Evolutionary conservation across 2,113 vertebrate species (phyloP).

Genomic region (Verasper variegatus): DNA sequence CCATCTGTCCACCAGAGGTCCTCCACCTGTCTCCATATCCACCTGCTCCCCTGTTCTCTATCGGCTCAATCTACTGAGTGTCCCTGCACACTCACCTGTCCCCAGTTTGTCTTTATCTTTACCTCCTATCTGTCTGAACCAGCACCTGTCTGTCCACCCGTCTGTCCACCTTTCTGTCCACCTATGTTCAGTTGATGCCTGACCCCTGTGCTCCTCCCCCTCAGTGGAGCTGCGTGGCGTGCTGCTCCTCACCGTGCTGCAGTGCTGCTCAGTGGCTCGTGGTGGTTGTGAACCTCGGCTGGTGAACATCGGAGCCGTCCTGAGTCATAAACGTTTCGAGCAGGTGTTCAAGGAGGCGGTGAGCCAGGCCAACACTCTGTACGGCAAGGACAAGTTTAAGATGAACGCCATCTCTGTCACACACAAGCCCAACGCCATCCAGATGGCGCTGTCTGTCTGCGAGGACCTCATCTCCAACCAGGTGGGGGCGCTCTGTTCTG

Average conservation of each 20-base stretch:
- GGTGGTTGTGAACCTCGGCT: constrained; percentile 92
- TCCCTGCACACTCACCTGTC: too few species aligned
- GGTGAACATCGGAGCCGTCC: constrained; percentile 93
- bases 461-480: constrained; percentile 98
- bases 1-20: too few species aligned
- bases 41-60: too few species aligned
- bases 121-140: not conserved
- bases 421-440: constrained; percentile 96
- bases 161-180: not conserved
- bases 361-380: constrained; percentile 90
- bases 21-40: too few species aligned
- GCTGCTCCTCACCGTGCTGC: constrained; percentile 88
- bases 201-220: not conserved
- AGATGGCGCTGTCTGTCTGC: constrained; percentile 98
- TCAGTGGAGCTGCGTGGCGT: constrained; percentile 69
- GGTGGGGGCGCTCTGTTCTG: constrained; percentile 75
- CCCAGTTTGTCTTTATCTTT: too few species aligned
- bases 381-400: constrained; percentile 93
- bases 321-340: constrained; percentile 95
- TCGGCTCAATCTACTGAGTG: not conserved
- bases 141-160: not conserved
- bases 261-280: constrained; percentile 89
- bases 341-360: constrained; percentile 96
- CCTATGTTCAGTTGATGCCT: too few species aligned
- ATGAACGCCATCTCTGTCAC: constrained; percentile 98